Evolutionary conservation across 1,140 invertebrate genomes (phyloP), one percentile per base, ranked within the genome.

Genomic region (Aphaenogaster rudis): DNA sequence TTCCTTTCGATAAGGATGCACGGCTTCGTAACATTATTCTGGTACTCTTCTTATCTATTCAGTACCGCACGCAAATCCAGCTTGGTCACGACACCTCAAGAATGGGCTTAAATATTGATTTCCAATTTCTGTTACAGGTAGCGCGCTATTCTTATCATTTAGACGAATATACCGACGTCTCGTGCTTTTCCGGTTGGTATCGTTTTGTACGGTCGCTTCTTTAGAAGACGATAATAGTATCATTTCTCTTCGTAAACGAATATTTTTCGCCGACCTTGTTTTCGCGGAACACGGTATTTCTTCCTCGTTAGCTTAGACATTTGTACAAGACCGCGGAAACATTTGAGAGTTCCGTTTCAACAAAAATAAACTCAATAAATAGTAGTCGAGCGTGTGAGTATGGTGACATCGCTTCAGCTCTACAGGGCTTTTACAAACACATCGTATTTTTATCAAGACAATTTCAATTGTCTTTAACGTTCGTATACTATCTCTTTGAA

Each of bases 51-150:
- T 87, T 87, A 91, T 89, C 85, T 92, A 89, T 90, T 88, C 84
- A 67, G 76, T 86, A 78, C 71, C 66, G 84, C 91, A 91, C 86
- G 89, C 91, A 91, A 91, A 92, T 92, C 90, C 80, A 87, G 64
- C 69, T 80, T 89, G 85, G 91, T 92, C 91, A 92, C 91, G 91
- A 90, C 88, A 91, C 85, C 87, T 88, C 64, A 86, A 89, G 91
- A 91, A 90, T 88, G 67, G 86, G 45, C 79, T 89, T 89, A 91
- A 88, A 90, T 92, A 92, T 92, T 92, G 91, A 92, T 92, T 92
- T 92, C 89, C 91, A 89, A 91, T 91, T 91, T 88, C 88, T 89
- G 74, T 88, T 87, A 63, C 66, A 50, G 69, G 77, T 69, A 48
- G 36, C 87, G 67, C 50, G 87, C 87, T 91, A 91, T 88, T 86